These are phyloP conservation scores for Zaprionus davidi DNA, from an alignment of 1,140 invertebrate genomes.

Conservation along the genomic window DNA sequence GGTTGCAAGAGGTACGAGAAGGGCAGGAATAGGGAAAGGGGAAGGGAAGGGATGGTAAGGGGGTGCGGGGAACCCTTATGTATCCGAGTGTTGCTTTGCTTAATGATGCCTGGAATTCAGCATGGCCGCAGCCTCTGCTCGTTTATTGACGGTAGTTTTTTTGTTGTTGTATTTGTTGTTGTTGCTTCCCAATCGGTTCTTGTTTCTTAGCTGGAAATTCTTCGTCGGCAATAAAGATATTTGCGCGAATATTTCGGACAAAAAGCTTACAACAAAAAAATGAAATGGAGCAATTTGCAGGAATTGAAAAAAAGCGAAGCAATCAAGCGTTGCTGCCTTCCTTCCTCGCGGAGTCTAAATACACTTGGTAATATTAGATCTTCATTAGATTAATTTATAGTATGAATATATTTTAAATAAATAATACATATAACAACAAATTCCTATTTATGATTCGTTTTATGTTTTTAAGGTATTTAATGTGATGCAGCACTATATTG, in stretches of 20 bases:
- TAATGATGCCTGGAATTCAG: constrained; percentile 81
- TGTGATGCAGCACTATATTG: too few relatives aligned
- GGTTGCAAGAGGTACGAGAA: not conserved
- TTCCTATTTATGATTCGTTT: not conserved
- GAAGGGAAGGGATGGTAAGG: not conserved
- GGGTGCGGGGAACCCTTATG: constrained; percentile 57
- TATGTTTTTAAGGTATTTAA: too few relatives aligned
- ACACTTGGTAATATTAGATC: not conserved
- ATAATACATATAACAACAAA: not conserved
- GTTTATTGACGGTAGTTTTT: constrained; percentile 48
- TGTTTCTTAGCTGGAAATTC: constrained; percentile 33
- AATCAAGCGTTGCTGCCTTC: constrained; percentile 9
- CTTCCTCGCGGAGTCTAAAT: not conserved
- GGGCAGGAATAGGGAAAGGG: not conserved
- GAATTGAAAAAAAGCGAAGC: constrained; percentile 8
- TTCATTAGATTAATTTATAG: not conserved
- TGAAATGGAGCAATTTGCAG: constrained; percentile 76
- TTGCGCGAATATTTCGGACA: constrained; percentile 57
- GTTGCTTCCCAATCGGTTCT: constrained; percentile 14
- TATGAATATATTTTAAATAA: too few relatives aligned
- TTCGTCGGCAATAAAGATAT: constrained; percentile 75
- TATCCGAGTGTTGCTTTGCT: constrained; percentile 64
- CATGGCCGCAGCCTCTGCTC: constrained; percentile 67
- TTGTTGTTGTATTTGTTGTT: constrained; percentile 3
- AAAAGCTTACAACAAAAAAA: constrained; percentile 25